Evolutionary conservation across 2,888 invertebrate genomes (phyloP).

Genomic region (Arctia plantaginis): DNA sequence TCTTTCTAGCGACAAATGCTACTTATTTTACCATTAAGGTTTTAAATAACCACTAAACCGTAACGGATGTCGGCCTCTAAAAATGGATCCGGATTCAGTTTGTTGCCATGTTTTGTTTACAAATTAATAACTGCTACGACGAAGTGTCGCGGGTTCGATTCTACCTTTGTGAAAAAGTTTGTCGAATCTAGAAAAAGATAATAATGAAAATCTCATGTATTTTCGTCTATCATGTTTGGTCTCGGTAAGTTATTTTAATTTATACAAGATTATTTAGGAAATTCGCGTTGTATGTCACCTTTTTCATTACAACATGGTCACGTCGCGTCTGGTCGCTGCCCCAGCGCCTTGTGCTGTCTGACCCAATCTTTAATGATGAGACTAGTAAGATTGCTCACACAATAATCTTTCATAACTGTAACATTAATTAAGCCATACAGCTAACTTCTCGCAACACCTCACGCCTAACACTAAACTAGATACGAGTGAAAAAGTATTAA

Average conservation of each 20-base stretch:
- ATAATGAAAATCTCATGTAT: background rate
- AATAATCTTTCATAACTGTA: too few species aligned
- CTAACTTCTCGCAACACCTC: too few species aligned
- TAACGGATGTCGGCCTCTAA: background rate
- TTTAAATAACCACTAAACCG: background rate
- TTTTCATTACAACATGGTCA: background rate
- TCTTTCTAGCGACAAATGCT: too few species aligned
- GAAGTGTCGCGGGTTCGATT: too few species aligned
- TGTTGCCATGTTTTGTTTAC: too few species aligned
- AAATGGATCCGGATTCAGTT: too few species aligned
- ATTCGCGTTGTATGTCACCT: background rate
- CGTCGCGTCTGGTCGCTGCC: background rate
- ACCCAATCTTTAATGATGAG: background rate
- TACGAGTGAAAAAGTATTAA: background rate
- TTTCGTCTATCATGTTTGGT: background rate
- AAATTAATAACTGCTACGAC: too few species aligned
- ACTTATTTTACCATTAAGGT: background rate
- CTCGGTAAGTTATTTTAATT: background rate
- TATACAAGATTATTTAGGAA: background rate
- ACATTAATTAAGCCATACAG: too few species aligned
- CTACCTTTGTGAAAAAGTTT: too few species aligned
- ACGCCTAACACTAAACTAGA: too few species aligned
- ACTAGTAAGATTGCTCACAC: background rate
- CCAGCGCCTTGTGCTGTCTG: too few species aligned
- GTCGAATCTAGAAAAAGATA: too few species aligned